Conservation (phyloP, 2,113 vertebrate species). For the Hemiscyllium ocellatum region DNA sequence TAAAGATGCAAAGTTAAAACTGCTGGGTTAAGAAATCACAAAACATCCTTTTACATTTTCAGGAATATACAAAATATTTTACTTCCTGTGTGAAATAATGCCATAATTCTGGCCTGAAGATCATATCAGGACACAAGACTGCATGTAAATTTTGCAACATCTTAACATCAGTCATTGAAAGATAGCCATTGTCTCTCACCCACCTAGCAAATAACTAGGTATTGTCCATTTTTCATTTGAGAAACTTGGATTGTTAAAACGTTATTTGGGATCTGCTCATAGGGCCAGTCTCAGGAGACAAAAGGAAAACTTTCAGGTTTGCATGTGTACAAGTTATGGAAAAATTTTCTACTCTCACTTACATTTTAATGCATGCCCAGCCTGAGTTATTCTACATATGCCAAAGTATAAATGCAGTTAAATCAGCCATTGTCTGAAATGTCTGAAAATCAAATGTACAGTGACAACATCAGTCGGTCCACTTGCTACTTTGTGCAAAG, state of each 20-base stretch:
- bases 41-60: not conserved
- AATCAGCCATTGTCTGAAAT: too few species aligned
- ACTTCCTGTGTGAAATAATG: not conserved
- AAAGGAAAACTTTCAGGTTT: not conserved
- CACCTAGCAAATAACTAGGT: not conserved
- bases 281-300: not conserved
- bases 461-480: not conserved
- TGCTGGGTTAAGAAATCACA: not conserved
- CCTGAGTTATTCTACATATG: not conserved
- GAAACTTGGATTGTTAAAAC: not conserved
- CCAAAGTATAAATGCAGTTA: not conserved
- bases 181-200: not conserved
- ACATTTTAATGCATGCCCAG: not conserved
- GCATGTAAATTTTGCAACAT: not conserved
- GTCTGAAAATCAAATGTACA: not conserved
- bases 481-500: not conserved
- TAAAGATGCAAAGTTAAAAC: not conserved
- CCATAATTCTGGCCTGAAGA: not conserved
- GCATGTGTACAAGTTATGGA: not conserved
- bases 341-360: not conserved
- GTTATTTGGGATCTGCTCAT: not conserved
- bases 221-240: not conserved
- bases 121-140: not conserved
- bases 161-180: not conserved
- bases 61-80: not conserved